phyloP scores from a whole-genome alignment of 2,113 vertebrate genomes.

The Xerus inauris region DNA sequence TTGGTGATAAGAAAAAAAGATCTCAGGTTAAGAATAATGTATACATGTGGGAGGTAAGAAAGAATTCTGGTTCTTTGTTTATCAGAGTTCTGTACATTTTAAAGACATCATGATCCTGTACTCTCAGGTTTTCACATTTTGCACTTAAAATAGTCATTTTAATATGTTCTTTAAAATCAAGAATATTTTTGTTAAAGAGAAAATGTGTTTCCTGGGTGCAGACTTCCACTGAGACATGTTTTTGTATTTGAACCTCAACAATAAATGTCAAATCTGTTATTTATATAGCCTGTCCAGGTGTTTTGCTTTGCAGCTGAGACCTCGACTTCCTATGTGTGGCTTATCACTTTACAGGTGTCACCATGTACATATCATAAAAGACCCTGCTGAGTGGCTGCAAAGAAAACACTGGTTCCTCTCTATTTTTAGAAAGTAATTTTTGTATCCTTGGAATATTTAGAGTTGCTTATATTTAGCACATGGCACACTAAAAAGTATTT shows the following conservation, averaged over 20 bases:
- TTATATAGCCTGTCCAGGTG: not conserved
- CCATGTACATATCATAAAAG: not conserved
- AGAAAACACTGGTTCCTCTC: not conserved
- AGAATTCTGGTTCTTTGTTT: slow-evolving; percentile 9
- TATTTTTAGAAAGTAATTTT: not conserved
- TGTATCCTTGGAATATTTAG: not conserved
- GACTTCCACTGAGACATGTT: not conserved
- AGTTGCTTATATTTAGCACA: not conserved
- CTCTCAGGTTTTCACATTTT: slow-evolving; percentile 13
- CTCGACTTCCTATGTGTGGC: not conserved
- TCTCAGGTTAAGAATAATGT: slow-evolving; percentile 97
- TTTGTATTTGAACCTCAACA: slow-evolving; percentile 25
- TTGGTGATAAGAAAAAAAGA: slow-evolving; percentile 96
- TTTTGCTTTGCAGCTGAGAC: not conserved
- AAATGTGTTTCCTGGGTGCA: slow-evolving; percentile 37
- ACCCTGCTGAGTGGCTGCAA: not conserved
- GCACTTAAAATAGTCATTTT: slow-evolving; percentile 22
- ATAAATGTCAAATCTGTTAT: not conserved
- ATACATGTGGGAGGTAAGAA: slow-evolving; percentile 98
- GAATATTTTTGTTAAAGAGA: slow-evolving; percentile 52
- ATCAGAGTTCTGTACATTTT: slow-evolving; percentile 6
- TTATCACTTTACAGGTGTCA: slow-evolving; percentile 14
- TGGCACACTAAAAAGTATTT: not conserved
- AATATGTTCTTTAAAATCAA: slow-evolving; percentile 36
- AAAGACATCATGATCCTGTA: not conserved